Conservation (phyloP, 92 coral and sea anemone species). For the Phenganax marumi region DNA sequence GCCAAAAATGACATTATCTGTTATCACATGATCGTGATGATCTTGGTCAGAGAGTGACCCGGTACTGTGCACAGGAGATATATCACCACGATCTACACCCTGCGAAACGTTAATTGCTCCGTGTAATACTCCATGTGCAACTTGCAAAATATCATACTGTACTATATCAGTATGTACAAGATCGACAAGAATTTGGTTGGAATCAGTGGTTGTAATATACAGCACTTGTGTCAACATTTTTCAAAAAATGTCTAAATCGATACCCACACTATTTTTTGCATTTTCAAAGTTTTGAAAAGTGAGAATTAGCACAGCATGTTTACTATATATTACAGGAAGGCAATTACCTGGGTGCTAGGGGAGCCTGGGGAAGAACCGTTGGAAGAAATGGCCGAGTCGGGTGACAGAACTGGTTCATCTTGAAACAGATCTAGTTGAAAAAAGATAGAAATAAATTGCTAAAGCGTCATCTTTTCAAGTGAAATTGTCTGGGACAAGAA, state of each 20-base stretch:
- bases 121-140: not conserved
- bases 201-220: no score
- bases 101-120: not conserved
- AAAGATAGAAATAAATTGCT: not conserved
- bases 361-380: constrained; percentile 89
- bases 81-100: constrained; percentile 11
- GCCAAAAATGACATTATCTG: not conserved
- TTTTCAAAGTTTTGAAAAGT: no score
- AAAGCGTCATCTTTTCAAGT: not conserved
- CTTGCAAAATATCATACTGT: not conserved
- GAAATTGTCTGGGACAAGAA: not conserved
- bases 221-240: no score
- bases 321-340: no score
- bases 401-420: constrained; percentile 41
- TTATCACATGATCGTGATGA: constrained; percentile 16
- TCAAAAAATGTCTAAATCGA: no score
- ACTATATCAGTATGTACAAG: no score
- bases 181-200: no score
- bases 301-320: no score
- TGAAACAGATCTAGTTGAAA: constrained; percentile 3
- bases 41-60: constrained; percentile 36
- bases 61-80: constrained; percentile 23
- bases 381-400: constrained; percentile 52
- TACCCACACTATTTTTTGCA: no score
- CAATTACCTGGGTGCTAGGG: constrained; percentile 89